These are phyloP conservation scores for Pelochelys cantorii DNA, from an alignment of 2,797 vertebrate genomes.

Conservation along the genomic window DNA sequence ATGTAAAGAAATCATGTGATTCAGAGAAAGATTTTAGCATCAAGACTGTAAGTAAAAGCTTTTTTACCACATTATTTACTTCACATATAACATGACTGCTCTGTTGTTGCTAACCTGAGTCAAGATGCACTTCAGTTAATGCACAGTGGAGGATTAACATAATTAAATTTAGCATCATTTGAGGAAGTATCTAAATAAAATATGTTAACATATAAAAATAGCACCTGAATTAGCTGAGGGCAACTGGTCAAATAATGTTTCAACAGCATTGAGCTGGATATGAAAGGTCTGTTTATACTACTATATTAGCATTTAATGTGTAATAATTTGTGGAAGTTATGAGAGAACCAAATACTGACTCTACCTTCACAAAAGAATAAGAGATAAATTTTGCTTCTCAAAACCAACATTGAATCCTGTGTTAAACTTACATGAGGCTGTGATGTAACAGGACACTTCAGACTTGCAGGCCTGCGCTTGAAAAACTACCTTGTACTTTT, in stretches of 20 bases:
- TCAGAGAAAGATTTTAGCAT: slow-evolving; percentile 59
- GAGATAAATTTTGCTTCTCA: not conserved
- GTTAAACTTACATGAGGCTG: not conserved
- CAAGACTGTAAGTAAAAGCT: slow-evolving; percentile 48
- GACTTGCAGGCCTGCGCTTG: not conserved
- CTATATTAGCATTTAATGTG: not conserved
- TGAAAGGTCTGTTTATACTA: not conserved
- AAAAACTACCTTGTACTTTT: not conserved
- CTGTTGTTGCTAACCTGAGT: slow-evolving; percentile 48
- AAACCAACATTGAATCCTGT: not conserved
- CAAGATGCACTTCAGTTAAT: slow-evolving; percentile 57
- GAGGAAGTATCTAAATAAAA: slow-evolving; percentile 61
- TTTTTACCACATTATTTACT: slow-evolving; percentile 41
- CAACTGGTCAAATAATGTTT: slow-evolving; percentile 5
- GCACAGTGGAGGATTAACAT: slow-evolving; percentile 51
- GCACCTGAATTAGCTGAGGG: slow-evolving; percentile 20
- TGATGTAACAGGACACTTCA: not conserved
- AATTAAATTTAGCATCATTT: slow-evolving; percentile 61
- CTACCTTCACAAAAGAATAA: not conserved
- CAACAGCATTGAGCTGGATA: slow-evolving; percentile 19
- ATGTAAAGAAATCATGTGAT: slow-evolving; percentile 32
- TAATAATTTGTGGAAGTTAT: not conserved
- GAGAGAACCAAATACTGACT: not conserved
- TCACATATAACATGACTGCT: slow-evolving; percentile 47
- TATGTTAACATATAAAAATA: slow-evolving; percentile 61